Conservation (phyloP, 2,113 vertebrate species). For the Trogon surrucura region DNA sequence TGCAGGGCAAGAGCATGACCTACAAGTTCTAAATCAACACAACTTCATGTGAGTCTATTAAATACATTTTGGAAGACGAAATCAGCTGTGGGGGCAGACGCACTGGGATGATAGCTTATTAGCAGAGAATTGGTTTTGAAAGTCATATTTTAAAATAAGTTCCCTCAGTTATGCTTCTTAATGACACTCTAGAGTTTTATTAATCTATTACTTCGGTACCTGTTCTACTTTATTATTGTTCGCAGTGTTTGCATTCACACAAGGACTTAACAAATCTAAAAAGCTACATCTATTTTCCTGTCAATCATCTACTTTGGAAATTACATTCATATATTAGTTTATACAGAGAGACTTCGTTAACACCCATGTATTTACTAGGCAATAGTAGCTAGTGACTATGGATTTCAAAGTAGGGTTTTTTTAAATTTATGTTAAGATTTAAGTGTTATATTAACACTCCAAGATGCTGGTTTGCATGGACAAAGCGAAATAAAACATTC, state of each 20-base stretch:
- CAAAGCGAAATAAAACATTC: background rate
- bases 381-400: rapidly evolving
- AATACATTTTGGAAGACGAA: background rate
- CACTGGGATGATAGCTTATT: background rate
- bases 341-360: background rate
- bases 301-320: background rate
- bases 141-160: background rate
- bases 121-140: background rate
- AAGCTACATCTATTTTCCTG: background rate
- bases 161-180: background rate
- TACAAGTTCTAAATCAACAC: background rate
- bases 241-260: background rate
- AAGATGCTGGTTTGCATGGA: background rate
- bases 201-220: background rate
- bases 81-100: background rate
- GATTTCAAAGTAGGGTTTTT: background rate
- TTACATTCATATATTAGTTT: background rate
- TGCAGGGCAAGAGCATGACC: background rate
- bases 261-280: background rate
- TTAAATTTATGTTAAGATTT: background rate
- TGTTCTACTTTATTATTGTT: background rate
- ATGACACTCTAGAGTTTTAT: background rate
- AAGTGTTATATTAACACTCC: background rate
- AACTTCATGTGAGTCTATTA: background rate
- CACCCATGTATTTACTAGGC: background rate